phyloP scores from a whole-genome alignment of 2,113 vertebrate genomes.

The Ovibos moschatus region DNA sequence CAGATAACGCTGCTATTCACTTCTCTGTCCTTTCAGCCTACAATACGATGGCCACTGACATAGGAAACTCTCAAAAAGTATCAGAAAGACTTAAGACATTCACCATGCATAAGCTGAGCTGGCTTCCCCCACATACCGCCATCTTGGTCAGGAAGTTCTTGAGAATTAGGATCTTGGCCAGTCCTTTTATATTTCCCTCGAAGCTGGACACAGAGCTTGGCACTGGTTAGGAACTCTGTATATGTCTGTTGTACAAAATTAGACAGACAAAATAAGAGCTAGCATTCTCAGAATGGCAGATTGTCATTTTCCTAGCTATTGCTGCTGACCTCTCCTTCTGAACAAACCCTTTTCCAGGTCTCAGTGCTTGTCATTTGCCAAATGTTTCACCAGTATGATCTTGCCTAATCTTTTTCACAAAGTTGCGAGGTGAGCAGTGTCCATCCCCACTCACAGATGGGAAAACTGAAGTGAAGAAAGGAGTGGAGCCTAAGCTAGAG shows the following conservation, averaged over 20 bases:
- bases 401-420: background rate
- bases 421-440: background rate
- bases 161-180: background rate
- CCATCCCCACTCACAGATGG: fast-evolving
- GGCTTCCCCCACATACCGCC: background rate
- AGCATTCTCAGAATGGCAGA: background rate
- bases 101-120: background rate
- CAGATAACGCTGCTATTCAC: background rate
- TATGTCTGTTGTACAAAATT: background rate
- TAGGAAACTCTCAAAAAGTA: background rate
- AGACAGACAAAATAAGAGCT: fast-evolving
- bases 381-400: background rate
- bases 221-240: background rate
- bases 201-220: background rate
- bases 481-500: background rate
- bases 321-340: background rate
- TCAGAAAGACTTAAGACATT: background rate
- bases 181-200: background rate
- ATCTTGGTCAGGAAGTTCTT: background rate
- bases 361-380: background rate
- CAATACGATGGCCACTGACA: no score
- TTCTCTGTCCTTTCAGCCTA: background rate
- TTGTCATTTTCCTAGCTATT: background rate
- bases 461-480: background rate
- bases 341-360: background rate